Conservation (phyloP, 1,140 invertebrate species). For the Acromyrmex charruanus region DNA sequence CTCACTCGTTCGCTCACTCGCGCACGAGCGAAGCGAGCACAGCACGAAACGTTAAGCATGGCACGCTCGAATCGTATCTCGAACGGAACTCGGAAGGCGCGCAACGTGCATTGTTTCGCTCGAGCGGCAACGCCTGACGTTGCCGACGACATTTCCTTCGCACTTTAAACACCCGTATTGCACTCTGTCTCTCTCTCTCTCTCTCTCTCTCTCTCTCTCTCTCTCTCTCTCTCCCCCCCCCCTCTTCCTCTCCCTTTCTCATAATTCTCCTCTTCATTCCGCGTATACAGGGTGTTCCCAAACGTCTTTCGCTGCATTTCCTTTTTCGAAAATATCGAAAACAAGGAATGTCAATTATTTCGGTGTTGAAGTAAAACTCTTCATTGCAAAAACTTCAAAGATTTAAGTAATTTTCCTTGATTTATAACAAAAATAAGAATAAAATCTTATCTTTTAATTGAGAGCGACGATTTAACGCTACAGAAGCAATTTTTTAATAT, state of each 20-base stretch:
- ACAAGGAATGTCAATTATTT: neutral
- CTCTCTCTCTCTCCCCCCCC: neutral
- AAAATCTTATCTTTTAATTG: neutral
- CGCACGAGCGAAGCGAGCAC: neutral
- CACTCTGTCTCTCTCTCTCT: neutral
- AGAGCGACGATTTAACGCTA: neutral
- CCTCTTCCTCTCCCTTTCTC: neutral
- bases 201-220: slow-evolving; percentile 22
- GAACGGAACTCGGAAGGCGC: slow-evolving; percentile 80
- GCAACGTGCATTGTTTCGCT: slow-evolving; percentile 81
- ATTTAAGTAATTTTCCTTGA: neutral
- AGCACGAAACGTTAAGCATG: slow-evolving; percentile 57
- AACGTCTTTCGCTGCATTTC: neutral
- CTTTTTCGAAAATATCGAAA: neutral
- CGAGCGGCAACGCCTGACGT: slow-evolving; percentile 81
- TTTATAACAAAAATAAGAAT: neutral
- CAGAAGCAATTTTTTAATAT: neutral
- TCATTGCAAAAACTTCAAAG: slow-evolving; percentile 1
- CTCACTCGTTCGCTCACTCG: slow-evolving; percentile 39
- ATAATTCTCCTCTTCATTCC: neutral
- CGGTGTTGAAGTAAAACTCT: neutral
- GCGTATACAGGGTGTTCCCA: neutral
- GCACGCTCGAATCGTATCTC: slow-evolving; percentile 81
- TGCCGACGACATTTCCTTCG: slow-evolving; percentile 84
- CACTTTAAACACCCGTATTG: slow-evolving; percentile 76